A percentile compares a stretch with the other conserved stretches of the same genome.
phyloP scores from a whole-genome alignment of 2,888 invertebrate species.

The Conistra vaccinii region DNA sequence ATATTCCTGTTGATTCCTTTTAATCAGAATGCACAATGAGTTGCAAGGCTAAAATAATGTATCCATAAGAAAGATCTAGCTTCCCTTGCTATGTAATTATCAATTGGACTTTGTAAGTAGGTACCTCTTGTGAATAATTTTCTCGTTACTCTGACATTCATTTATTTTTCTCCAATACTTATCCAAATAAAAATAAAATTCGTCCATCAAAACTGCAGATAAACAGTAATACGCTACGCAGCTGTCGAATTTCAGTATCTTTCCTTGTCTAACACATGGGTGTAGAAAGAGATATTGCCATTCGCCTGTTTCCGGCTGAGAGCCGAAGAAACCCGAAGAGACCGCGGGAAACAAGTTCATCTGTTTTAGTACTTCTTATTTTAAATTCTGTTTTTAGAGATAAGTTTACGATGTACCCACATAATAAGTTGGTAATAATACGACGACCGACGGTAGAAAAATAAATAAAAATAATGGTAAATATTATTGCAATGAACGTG shows the following conservation, averaged over 20 bases:
- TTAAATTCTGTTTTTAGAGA: conserved; percentile 49
- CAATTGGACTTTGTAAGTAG: neutral
- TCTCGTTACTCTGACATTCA: conserved; percentile 30
- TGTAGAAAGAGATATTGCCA: conserved; percentile 53
- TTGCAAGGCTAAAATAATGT: neutral
- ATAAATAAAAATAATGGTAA: conserved; percentile 13
- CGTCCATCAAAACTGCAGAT: conserved; percentile 52
- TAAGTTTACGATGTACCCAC: conserved; percentile 54
- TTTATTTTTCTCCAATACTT: conserved; percentile 42
- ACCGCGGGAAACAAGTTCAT: conserved; percentile 50
- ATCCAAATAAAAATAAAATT: conserved; percentile 44
- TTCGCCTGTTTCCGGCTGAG: conserved; percentile 53
- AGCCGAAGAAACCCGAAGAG: conserved; percentile 56
- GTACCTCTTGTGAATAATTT: conserved; percentile 38
- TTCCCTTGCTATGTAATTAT: neutral
- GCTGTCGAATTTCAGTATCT: conserved; percentile 61
- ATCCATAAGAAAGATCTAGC: neutral
- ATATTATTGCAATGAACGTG: conserved; percentile 4
- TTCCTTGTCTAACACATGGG: conserved; percentile 34
- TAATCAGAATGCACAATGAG: too few species aligned
- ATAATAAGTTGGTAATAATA: conserved; percentile 35
- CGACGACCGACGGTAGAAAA: neutral
- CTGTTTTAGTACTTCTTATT: conserved; percentile 48
- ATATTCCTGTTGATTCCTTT: neutral
- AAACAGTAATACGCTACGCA: conserved; percentile 55